phyloP scores from a whole-genome alignment of 2,113 vertebrate species.

The Aplodontia rufa region DNA sequence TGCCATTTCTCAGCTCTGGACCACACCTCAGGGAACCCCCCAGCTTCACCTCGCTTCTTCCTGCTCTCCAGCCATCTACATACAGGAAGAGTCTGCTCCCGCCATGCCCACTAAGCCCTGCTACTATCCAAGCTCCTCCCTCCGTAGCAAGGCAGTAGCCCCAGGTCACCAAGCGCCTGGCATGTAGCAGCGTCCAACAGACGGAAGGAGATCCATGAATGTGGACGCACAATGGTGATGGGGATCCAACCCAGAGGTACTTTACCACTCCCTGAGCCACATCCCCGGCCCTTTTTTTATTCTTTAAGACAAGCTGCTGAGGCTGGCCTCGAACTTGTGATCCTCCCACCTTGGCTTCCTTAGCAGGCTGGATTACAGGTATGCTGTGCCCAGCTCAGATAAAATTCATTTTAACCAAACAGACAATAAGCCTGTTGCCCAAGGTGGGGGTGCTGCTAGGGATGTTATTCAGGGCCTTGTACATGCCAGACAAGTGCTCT shows the following conservation, averaged over 20 bases:
- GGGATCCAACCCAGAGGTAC: too few species aligned
- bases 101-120: not conserved
- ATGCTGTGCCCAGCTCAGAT: too few species aligned
- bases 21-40: not conserved
- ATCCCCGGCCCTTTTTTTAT: too few species aligned
- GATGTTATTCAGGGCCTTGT: not conserved
- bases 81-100: not conserved
- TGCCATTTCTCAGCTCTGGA: not conserved
- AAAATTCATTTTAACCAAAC: not conserved
- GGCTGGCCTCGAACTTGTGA: too few species aligned
- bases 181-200: not conserved
- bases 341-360: too few species aligned
- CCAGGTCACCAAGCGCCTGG: not conserved
- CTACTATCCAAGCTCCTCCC: not conserved
- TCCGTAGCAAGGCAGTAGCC: rapidly evolving
- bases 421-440: not conserved
- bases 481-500: not conserved
- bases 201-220: not conserved
- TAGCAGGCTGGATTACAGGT: too few species aligned
- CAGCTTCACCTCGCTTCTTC: not conserved
- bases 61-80: not conserved
- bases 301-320: too few species aligned
- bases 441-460: too few species aligned
- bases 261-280: too few species aligned
- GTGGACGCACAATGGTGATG: not conserved